Evolutionary conservation across 2,888 invertebrate genomes (phyloP), one percentile per base, ranked within the genome.

Genomic region (Linnaemya tessellans): DNA sequence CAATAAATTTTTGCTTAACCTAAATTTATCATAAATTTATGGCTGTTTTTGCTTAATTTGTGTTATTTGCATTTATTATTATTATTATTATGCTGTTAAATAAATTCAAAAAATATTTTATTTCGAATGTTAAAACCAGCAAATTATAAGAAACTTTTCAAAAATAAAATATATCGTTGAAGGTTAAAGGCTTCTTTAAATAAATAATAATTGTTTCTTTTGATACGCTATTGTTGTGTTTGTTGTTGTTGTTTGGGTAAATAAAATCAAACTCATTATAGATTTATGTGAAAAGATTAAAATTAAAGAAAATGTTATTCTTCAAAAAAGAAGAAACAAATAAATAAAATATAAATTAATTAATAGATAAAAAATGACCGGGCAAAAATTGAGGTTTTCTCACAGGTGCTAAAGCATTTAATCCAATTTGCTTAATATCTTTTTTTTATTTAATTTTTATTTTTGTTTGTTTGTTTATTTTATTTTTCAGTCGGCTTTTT

Each of bases 321-420:
- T n/a, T n/a, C n/a, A n/a, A n/a, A n/a, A n/a, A n/a, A n/a, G n/a
- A n/a, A n/a, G n/a, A n/a, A 56, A 49, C 38, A 20, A 43, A 30
- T 49, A 49, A 78, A 22, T 51, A 68, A 60, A 15, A 77, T 20
- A 46, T n/a, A 67, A 30, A 30, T 30, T 30, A 30, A 30, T 30
- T 62, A 51, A 54, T 64, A 54, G 51, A 74, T 54, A 7, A 41
- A 13, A 25, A 64, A 74, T 51, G 38, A 64, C 51, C n/a, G n/a
- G 41, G 74, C 74, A 74, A 25, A 51, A 22, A 62, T 78, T 62
- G 18, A 18, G n/a, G 8, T 13, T 15, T 15, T 35, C 7, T 22
- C 30, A 43, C 78, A 68, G 51, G 68, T 70, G 78, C 62, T 49
- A 41, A 46, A 41, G 8, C n/a, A 38, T 56, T 67, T 77, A 68